These are phyloP conservation scores for Meiosimyza decipiens DNA, from an alignment of 2,888 invertebrate species.

Conservation along the genomic window DNA sequence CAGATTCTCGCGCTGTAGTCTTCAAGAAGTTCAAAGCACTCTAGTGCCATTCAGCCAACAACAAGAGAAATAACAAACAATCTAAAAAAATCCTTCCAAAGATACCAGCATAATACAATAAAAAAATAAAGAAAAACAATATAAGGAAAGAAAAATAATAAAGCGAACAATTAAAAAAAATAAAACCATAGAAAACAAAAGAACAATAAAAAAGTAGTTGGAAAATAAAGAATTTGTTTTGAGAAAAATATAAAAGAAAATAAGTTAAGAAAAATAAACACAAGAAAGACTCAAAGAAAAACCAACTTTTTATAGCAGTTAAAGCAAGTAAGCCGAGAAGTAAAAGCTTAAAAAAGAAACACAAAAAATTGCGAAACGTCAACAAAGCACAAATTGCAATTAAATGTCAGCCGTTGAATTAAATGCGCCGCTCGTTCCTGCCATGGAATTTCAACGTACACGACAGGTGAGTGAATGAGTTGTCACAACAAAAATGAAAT, in stretches of 20 bases:
- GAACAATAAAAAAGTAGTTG: not conserved
- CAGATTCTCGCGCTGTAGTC: too few relatives aligned
- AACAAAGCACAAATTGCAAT: slow-evolving; percentile 28
- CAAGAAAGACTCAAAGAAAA: not conserved
- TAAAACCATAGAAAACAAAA: not conserved
- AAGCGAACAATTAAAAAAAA: not conserved
- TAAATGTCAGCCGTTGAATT: slow-evolving; percentile 60
- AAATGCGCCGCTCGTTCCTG: slow-evolving; percentile 55
- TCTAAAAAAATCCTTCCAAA: too few relatives aligned
- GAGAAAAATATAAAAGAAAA: not conserved
- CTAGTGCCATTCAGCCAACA: too few relatives aligned
- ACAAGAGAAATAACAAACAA: too few relatives aligned
- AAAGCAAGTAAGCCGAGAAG: not conserved
- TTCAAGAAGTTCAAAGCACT: too few relatives aligned
- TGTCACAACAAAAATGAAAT: not conserved
- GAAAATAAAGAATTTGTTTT: not conserved
- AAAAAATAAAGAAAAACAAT: not conserved
- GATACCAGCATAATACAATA: too few relatives aligned
- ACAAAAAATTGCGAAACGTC: not conserved
- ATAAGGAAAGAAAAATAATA: not conserved
- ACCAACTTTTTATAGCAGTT: not conserved
- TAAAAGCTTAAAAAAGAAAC: not conserved
- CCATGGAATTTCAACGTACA: slow-evolving; percentile 57
- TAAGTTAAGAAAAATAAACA: not conserved
- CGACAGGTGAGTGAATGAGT: slow-evolving; percentile 54